Base-by-base conservation (phyloP, 2,797 vertebrate species). In the Cossypha niveicapilla region DNA sequence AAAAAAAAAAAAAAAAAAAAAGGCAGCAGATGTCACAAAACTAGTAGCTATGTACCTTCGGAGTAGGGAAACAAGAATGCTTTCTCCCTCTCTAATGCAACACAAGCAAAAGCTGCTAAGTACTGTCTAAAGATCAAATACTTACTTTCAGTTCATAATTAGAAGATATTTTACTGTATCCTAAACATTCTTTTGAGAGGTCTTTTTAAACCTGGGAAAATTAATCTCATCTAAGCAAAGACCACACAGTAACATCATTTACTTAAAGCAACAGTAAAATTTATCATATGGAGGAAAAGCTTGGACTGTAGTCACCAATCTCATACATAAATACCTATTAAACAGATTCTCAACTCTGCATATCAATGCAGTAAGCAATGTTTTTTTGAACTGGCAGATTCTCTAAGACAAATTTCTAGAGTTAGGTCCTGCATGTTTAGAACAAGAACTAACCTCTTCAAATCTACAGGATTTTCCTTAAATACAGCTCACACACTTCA, bases 41-140 rank as follows among this genome's bases (percentile, higher is more conserved):
- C 61, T n/a, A 80, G 65, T 62, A 87, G 76, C 61, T 90, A 91
- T 84, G 68, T 57, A 86, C 72, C 77, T 77, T 79, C 70, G 94
- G 80, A 88, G 30, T 8, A 81, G 41, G 37, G 22, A 42, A 89
- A 91, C 74, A 58, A 39, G 82, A 94, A 77, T 39, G 44, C 37
- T 68, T 74, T 18, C 65, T 22, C 32, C 15, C 11, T 30, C 70
- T 70, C 86, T 80, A 61, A 75, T 23, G 37, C 30, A 67, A 79
- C 13, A 30, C 12, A 80, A 85, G 18, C 67, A 76, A 58, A 62
- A 88, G 61, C 35, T 92, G 50, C 73, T 34, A 78, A 27, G 70
- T n/a, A 65, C 45, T 42, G 21, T 51, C 83, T 50, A 58, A 32
- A 91, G 58, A 66, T 45, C 4, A 93, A 93, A 73, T 22, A 35